Evolutionary conservation across 2,888 invertebrate species (phyloP).

Genomic region (Julus scanicus): DNA sequence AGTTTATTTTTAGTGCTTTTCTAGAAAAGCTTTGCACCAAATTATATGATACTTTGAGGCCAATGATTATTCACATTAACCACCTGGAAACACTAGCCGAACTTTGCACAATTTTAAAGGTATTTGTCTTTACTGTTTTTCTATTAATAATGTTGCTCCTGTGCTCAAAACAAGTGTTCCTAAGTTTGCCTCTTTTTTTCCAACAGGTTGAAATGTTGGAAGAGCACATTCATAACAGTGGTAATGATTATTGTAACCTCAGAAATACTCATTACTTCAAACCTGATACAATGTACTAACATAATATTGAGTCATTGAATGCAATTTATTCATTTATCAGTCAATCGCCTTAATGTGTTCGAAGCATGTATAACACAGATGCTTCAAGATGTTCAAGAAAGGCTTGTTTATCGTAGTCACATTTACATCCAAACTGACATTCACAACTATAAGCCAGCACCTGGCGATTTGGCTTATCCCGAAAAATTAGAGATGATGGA

Average conservation of each 20-base stretch:
- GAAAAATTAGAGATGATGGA: slow-evolving; percentile 99
- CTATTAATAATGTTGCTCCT: background rate
- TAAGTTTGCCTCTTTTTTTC: too few relatives aligned
- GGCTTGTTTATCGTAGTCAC: slow-evolving; percentile 94
- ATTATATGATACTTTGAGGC: slow-evolving; percentile 91
- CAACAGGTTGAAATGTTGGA: slow-evolving; percentile 79
- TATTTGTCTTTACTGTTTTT: slow-evolving; percentile 67
- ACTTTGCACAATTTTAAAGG: slow-evolving; percentile 90
- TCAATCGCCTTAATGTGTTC: slow-evolving; percentile 71
- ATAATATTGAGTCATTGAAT: too few relatives aligned
- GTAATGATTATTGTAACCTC: slow-evolving; percentile 68
- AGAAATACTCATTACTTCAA: background rate
- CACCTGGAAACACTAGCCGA: slow-evolving; percentile 98
- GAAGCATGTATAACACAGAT: slow-evolving; percentile 82
- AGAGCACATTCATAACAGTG: slow-evolving; percentile 86
- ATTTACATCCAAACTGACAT: slow-evolving; percentile 94
- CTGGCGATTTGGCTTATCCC: slow-evolving; percentile 97
- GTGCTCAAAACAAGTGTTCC: slow-evolving; percentile 11
- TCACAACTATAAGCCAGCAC: slow-evolving; percentile 81
- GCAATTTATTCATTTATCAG: slow-evolving; percentile 41
- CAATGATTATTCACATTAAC: slow-evolving; percentile 94
- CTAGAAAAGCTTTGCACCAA: slow-evolving; percentile 86
- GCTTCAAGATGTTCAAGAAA: slow-evolving; percentile 93
- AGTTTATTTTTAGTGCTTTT: slow-evolving; percentile 69
- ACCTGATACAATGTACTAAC: background rate